Evolutionary conservation across 1,140 invertebrate genomes (phyloP), one percentile per base, ranked within the genome.

Genomic region (Holcopasites calliopsidis): DNA sequence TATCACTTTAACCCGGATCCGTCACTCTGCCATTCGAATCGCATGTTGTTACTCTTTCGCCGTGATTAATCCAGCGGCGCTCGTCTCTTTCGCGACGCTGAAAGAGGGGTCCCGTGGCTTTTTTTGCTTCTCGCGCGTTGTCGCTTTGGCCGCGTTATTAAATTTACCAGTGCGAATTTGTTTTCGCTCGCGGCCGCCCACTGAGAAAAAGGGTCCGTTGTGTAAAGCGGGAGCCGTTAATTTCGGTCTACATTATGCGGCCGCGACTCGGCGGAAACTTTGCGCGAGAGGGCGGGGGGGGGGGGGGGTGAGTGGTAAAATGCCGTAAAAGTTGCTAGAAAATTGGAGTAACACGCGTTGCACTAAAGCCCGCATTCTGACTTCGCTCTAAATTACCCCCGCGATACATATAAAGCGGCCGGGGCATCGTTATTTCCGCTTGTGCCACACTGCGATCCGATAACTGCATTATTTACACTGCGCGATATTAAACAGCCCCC

Each of bases 91-190:
- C 1, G 16, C 38, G 16, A 26, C 2, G 23, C 10, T 61, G 21
- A 71, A 47, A 33, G 10, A 11, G 21, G 18, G 3, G 1, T 23
- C 8, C 3, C 13, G 21, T 33, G 7, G 28, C 31, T 54, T 26
- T 11, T 65, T 49, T 65, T 49, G 7, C 18, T 38, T 50, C 62
- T 50, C 38, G 16, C 62, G 10, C 23, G 28, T 55, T 54, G 49
- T 35, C 61, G 49, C 16, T 33, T 50, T 35, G 54, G 23, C 31
- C 38, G 42, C 21, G 61, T 73, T 65, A 73, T 73, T 73, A 73
- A 73, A 73, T 73, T 73, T 44, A 26, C 61, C 18, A 7, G 50
- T 66, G 50, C 21, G 50, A 73, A 73, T 73, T 73, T 66, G 61
- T 66, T 66, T 65, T 66, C 49, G 26, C 49, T 47, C 21, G 47